Percentiles rank a stretch among this genome's conserved stretches.
These are phyloP conservation scores for Silurus asotus DNA, from an alignment of 2,113 vertebrate species.

Conservation along the genomic window DNA sequence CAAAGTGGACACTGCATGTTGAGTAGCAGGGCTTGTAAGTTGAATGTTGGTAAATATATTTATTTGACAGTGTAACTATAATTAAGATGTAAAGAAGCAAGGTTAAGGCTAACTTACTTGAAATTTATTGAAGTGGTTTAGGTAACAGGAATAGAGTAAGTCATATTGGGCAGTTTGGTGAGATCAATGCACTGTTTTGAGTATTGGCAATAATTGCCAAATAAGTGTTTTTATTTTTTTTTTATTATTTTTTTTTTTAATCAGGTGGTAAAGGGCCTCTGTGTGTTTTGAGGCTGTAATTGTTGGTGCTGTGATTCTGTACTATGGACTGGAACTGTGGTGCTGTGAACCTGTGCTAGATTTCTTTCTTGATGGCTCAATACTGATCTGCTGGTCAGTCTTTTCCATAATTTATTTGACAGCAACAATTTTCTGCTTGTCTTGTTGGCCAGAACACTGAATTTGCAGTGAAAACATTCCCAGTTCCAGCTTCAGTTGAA, in stretches of 20 bases:
- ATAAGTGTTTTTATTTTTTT: constrained; percentile 39
- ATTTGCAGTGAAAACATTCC: neutral
- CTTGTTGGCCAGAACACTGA: neutral
- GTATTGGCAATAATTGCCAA: constrained; percentile 61
- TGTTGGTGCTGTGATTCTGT: constrained; percentile 21
- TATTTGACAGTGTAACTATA: neutral
- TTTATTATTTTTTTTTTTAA: neutral
- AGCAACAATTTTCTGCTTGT: neutral
- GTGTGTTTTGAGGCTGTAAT: constrained; percentile 23
- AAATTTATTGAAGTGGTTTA: neutral
- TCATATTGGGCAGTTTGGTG: neutral
- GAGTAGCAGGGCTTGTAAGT: constrained; percentile 26
- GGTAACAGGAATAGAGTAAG: neutral
- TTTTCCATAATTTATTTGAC: neutral
- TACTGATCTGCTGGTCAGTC: neutral
- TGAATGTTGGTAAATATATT: constrained; percentile 26
- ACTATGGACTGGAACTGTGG: constrained; percentile 34
- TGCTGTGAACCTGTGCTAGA: constrained; percentile 46
- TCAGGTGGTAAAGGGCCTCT: constrained; percentile 3
- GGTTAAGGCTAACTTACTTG: constrained; percentile 14
- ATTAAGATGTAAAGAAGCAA: constrained; percentile 10
- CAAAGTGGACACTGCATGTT: constrained; percentile 39
- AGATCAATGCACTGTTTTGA: constrained; percentile 22
- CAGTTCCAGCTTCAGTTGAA: neutral
- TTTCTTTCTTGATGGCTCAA: constrained; percentile 19